Evolutionary conservation across 2,888 invertebrate genomes (phyloP).

Genomic region (Caenorhabditis imperialis): DNA sequence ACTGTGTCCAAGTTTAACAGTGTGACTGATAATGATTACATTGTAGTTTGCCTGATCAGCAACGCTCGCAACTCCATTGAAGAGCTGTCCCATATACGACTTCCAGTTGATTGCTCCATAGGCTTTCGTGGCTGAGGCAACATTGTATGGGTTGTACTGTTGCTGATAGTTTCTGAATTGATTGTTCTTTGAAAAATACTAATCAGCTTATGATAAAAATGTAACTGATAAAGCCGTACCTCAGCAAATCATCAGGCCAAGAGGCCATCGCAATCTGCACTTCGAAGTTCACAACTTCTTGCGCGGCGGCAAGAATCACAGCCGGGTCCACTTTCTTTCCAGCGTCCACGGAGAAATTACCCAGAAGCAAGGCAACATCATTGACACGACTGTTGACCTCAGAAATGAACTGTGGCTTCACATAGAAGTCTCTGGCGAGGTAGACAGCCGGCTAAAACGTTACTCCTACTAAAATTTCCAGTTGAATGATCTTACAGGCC

Average conservation of each 20-base stretch:
- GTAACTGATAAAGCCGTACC: constrained; percentile 25
- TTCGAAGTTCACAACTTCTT: constrained; percentile 57
- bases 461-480: neutral
- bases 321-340: constrained; percentile 29
- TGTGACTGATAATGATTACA: too few relatives aligned
- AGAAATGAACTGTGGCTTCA: constrained; percentile 67
- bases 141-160: constrained; percentile 71
- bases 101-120: constrained; percentile 65
- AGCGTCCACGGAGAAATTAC: constrained; percentile 40
- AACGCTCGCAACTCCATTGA: constrained; percentile 37
- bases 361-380: constrained; percentile 42
- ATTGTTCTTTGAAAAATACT: too few relatives aligned
- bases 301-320: constrained; percentile 42
- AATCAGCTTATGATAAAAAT: too few relatives aligned
- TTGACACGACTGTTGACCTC: constrained; percentile 58
- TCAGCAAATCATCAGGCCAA: constrained; percentile 65
- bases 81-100: constrained; percentile 54
- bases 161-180: constrained; percentile 67
- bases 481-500: constrained; percentile 51
- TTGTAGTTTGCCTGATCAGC: constrained; percentile 29
- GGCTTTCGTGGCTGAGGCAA: constrained; percentile 47
- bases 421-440: constrained; percentile 69
- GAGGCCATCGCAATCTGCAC: constrained; percentile 66
- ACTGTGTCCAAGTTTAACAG: too few relatives aligned
- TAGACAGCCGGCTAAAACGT: constrained; percentile 57